Percentiles rank a stretch among this genome's conserved stretches.
Evolutionary conservation across 2,113 vertebrate species (phyloP).

Genomic region (Romanogobio albipinnatus): DNA sequence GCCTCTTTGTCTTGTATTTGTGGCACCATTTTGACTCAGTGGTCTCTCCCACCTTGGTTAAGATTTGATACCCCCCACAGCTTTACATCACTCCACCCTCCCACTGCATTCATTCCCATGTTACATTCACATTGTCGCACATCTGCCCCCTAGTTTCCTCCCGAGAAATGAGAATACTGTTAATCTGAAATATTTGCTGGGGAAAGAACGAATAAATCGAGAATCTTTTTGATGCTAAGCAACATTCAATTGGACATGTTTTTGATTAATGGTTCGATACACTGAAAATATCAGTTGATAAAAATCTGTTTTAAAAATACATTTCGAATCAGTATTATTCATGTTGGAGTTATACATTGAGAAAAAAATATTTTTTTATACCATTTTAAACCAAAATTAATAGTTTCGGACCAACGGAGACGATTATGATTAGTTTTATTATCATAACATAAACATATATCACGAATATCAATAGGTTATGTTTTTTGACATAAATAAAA

Average conservation of each 20-base stretch:
- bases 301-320: background rate
- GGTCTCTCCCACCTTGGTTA: conserved; percentile 57
- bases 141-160: conserved; percentile 31
- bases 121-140: conserved; percentile 30
- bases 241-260: background rate
- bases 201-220: background rate
- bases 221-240: background rate
- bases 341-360: background rate
- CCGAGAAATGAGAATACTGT: conserved; percentile 19
- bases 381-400: background rate
- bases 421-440: too few species aligned
- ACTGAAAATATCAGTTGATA: background rate
- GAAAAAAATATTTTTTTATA: background rate
- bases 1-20: conserved; percentile 51
- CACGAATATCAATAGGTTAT: too few species aligned
- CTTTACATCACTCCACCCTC: conserved; percentile 28
- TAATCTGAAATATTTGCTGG: background rate
- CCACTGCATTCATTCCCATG: conserved; percentile 30
- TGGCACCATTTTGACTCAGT: conserved; percentile 58
- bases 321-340: background rate
- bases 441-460: too few species aligned
- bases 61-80: conserved; percentile 46
- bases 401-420: too few species aligned
- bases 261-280: background rate
- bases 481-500: too few species aligned